A percentile compares a stretch with the other conserved stretches of the same genome.
Conservation (phyloP, 1,140 invertebrate species). For the Hypothenemus hampei region DNA sequence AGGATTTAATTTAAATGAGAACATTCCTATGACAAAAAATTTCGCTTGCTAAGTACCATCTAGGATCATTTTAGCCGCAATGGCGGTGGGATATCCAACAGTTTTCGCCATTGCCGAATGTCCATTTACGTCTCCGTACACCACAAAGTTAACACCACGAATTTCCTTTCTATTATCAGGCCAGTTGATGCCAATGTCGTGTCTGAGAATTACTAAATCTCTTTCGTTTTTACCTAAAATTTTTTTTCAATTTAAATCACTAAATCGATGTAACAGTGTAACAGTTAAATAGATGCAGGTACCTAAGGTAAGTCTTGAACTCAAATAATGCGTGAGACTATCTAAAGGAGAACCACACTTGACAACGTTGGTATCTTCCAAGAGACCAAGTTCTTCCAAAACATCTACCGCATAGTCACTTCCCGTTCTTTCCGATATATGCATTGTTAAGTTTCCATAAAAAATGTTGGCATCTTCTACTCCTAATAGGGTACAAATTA, state of each 20-base stretch:
- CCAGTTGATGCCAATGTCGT: constrained; percentile 90
- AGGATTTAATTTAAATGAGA: too few relatives aligned
- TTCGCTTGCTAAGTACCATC: constrained; percentile 61
- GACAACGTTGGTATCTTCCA: constrained; percentile 75
- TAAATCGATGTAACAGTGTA: constrained; percentile 18
- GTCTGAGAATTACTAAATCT: constrained; percentile 90
- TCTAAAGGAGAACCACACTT: constrained; percentile 88
- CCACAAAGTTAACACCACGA: constrained; percentile 87
- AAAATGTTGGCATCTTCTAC: constrained; percentile 83
- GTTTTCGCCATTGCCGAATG: constrained; percentile 97
- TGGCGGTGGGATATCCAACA: constrained; percentile 93
- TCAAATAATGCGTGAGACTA: constrained; percentile 86
- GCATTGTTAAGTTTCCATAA: constrained; percentile 85
- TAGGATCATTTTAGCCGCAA: constrained; percentile 95
- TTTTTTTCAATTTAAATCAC: neutral
- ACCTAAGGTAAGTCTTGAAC: constrained; percentile 78
- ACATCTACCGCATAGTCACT: constrained; percentile 61
- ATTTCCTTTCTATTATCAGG: constrained; percentile 78
- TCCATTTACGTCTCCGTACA: constrained; percentile 80
- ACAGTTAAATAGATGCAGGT: constrained; percentile 17
- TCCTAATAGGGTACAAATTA: constrained; percentile 83
- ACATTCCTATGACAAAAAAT: neutral
- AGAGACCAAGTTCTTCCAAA: constrained; percentile 80
- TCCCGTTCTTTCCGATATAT: constrained; percentile 71
- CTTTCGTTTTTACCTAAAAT: constrained; percentile 71